Evolutionary conservation across 2,888 invertebrate genomes (phyloP).

Genomic region (Sclerodermus sp.): DNA sequence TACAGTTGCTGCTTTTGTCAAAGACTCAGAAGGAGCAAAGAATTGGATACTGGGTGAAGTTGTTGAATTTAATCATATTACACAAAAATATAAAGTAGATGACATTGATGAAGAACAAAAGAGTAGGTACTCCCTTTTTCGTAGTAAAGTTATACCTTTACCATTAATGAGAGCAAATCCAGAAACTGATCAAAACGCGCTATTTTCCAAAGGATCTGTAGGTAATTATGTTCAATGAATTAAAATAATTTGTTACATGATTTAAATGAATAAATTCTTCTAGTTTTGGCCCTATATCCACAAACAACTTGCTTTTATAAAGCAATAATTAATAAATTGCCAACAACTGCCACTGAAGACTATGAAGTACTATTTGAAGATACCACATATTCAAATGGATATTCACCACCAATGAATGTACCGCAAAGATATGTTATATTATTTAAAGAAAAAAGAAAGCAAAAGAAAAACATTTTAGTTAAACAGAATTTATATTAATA

Average conservation of each 20-base stretch:
- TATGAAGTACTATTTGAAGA: slow-evolving; percentile 96
- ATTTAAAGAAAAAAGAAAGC: slow-evolving; percentile 66
- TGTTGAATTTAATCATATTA: slow-evolving; percentile 77
- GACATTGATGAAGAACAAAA: slow-evolving; percentile 97
- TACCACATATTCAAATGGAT: slow-evolving; percentile 86
- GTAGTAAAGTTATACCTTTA: slow-evolving; percentile 85
- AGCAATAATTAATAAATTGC: slow-evolving; percentile 85
- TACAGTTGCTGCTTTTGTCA: slow-evolving; percentile 92
- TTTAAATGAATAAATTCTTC: not conserved
- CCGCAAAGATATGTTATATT: slow-evolving; percentile 95
- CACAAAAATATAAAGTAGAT: slow-evolving; percentile 93
- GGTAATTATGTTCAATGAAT: not conserved
- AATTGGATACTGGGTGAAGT: slow-evolving; percentile 96
- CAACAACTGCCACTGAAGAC: slow-evolving; percentile 82
- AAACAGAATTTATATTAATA: no score
- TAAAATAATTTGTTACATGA: not conserved
- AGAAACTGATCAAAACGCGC: slow-evolving; percentile 86
- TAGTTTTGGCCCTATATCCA: slow-evolving; percentile 94
- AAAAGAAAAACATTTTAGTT: no score
- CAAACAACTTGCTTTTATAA: slow-evolving; percentile 99
- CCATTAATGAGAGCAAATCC: slow-evolving; percentile 97
- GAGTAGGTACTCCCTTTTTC: slow-evolving; percentile 79
- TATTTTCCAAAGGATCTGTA: slow-evolving; percentile 83
- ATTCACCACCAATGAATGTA: slow-evolving; percentile 90
- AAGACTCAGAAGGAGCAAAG: slow-evolving; percentile 81